Evolutionary conservation across 2,113 vertebrate genomes (phyloP).

Genomic region (Notiomystis cincta): DNA sequence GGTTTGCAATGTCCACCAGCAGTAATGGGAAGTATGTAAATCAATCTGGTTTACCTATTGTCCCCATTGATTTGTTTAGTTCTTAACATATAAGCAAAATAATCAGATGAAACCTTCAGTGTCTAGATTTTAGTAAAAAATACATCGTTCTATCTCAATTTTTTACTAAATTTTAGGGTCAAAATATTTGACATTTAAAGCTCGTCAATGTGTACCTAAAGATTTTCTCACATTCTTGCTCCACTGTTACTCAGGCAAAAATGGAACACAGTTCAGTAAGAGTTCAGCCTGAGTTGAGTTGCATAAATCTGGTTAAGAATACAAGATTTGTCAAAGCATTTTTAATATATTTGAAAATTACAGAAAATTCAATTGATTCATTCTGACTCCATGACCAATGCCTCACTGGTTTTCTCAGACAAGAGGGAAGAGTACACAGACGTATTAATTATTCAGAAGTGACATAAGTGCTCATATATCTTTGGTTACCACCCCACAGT

Average conservation of each 20-base stretch:
- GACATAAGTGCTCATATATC: background rate
- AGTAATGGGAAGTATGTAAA: background rate
- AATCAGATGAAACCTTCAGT: background rate
- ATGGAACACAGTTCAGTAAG: background rate
- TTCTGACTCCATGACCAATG: background rate
- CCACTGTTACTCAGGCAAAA: background rate
- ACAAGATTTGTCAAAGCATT: background rate
- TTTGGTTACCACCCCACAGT: background rate
- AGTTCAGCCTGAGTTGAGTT: constrained; percentile 1
- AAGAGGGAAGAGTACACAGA: background rate
- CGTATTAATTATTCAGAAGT: background rate
- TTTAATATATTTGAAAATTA: background rate
- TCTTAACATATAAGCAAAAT: background rate
- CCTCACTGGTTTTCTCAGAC: background rate
- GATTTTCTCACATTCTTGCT: background rate
- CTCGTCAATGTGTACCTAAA: background rate
- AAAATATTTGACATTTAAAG: background rate
- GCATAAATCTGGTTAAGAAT: background rate
- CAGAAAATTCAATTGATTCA: background rate
- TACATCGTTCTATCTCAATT: background rate
- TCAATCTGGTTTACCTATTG: background rate
- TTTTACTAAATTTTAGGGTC: background rate
- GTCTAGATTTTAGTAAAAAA: background rate
- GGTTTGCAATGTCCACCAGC: background rate
- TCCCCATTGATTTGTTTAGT: background rate